phyloP scores from a whole-genome alignment of 2,888 invertebrate genomes.

The Epinotia bilunana region DNA sequence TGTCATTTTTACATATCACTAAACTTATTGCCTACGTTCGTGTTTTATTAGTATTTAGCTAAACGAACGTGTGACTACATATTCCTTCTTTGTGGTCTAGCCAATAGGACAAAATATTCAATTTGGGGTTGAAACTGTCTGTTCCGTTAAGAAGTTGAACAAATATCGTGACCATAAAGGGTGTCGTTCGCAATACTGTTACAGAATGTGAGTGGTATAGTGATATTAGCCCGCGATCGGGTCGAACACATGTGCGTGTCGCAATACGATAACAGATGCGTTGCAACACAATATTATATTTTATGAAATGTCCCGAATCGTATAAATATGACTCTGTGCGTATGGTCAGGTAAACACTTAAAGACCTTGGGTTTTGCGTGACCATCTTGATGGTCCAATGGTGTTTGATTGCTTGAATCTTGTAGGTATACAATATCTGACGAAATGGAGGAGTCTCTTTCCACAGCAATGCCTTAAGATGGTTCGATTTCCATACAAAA shows the following conservation, averaged over 20 bases:
- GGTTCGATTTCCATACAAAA: no score
- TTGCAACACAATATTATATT: constrained; percentile 17
- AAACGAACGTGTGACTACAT: neutral
- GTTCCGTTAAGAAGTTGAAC: neutral
- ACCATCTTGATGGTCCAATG: neutral
- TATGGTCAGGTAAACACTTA: neutral
- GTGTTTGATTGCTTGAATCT: neutral
- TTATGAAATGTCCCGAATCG: neutral
- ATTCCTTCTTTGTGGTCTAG: neutral
- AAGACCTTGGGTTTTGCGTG: neutral
- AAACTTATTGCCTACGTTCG: neutral
- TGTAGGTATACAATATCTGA: no score
- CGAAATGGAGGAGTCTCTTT: no score
- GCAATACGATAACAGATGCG: constrained; percentile 28
- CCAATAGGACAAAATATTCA: constrained; percentile 3
- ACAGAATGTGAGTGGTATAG: constrained; percentile 5
- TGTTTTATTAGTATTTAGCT: neutral
- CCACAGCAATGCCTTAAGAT: no score
- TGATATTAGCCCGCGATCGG: constrained; percentile 7
- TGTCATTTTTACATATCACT: no score
- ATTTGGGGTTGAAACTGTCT: neutral
- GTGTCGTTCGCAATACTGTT: constrained; percentile 7
- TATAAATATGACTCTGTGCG: neutral
- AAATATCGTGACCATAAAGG: constrained; percentile 16
- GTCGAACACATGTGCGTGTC: constrained; percentile 15